phyloP scores from a whole-genome alignment of 2,797 vertebrate genomes.

The Mus spretus region DNA sequence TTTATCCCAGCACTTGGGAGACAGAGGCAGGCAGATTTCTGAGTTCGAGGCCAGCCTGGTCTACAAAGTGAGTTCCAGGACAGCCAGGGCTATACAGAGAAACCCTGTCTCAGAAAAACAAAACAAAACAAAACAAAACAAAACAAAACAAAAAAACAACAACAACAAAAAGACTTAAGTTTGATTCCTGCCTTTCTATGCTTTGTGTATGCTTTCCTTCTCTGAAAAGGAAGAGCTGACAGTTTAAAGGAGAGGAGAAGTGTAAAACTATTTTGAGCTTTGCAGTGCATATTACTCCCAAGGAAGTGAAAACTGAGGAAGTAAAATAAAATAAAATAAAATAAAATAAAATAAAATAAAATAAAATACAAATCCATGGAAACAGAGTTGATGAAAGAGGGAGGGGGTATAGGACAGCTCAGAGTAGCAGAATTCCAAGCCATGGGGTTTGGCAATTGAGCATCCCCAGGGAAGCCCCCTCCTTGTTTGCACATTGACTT shows the following conservation, averaged over 20 bases:
- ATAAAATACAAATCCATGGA: neutral
- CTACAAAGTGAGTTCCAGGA: too few species aligned
- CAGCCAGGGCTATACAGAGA: too few species aligned
- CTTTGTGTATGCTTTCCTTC: neutral
- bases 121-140: too few species aligned
- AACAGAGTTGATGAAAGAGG: neutral
- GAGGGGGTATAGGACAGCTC: too few species aligned
- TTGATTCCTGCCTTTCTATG: neutral
- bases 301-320: neutral
- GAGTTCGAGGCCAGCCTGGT: too few species aligned
- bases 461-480: too few species aligned
- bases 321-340: neutral
- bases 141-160: neutral
- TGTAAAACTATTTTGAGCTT: neutral
- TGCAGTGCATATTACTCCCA: neutral
- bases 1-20: too few species aligned
- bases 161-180: neutral
- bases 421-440: too few species aligned
- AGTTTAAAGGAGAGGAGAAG: neutral
- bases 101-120: too few species aligned
- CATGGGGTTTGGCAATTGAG: fast-evolving
- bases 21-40: too few species aligned
- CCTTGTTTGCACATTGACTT: neutral
- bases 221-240: neutral
- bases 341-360: neutral